Evolutionary conservation across 2,888 invertebrate species (phyloP), one percentile per base, ranked within the genome.

Genomic region (Nymphalis polychloros): DNA sequence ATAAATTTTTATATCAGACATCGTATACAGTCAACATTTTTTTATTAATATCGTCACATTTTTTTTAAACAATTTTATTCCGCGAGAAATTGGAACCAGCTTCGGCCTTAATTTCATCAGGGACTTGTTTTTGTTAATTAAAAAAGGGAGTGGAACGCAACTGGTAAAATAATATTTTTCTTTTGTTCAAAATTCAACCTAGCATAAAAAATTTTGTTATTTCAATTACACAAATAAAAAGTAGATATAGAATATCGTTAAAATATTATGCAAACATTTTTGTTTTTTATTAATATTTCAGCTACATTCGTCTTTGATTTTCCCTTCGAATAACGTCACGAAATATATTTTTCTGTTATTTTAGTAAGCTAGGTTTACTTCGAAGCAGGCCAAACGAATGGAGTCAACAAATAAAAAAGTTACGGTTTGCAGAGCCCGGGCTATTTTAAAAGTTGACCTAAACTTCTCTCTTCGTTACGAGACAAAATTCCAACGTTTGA

Each of bases 41-140:
- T 47, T 23, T 52, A 52, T 52, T 62, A 49, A 49, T 20, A 13
- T 20, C 53, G 23, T 31, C n/a, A 20, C 49, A 31, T 48, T 52
- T 47, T 60, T 65, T 17, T 35, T 17, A 60, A 60, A 66, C 47
- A 53, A 53, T 63, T 63, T 41, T 20, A 63, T 52, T 46, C 27
- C 20, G 23, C 60, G 31, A 31, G 55, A 60, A 46, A 20, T 50
- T 67, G 62, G 59, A 19, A 61, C 63, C 19, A 50, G 63, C 47
- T 46, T 55, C 60, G 50, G 46, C 60, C 48, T 49, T 63, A 68
- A 71, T 68, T 65, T 55, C 59, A 63, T 68, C 63, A 55, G 68
- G 47, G 50, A 60, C 60, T 68, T 57, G 68, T 63, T 68, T 59
- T 60, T 50, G 63, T 61, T 68, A 63, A 68, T 68, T 63, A 61